Percentiles rank a stretch among this genome's conserved stretches.
Evolutionary conservation across 2,113 vertebrate genomes (phyloP).

Genomic region (Egretta garzetta): DNA sequence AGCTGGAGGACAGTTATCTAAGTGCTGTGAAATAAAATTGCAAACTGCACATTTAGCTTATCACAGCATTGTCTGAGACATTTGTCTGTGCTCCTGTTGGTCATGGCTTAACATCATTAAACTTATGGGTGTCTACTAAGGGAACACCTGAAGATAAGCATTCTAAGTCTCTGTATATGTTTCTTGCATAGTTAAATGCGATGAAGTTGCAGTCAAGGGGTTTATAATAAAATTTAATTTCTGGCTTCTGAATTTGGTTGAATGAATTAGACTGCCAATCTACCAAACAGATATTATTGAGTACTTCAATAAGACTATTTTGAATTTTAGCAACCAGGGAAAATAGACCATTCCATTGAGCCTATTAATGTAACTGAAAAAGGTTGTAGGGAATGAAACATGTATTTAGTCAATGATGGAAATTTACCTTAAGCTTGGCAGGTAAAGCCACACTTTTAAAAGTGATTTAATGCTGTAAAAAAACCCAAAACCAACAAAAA

Average conservation of each 20-base stretch:
- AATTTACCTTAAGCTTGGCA: conserved; percentile 69
- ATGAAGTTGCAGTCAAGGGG: not conserved
- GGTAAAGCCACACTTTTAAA: conserved; percentile 57
- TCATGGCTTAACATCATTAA: not conserved
- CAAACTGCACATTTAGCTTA: not conserved
- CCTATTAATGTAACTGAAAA: conserved; percentile 62
- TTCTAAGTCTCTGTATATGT: not conserved
- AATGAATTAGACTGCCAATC: conserved; percentile 58
- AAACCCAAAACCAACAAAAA: not conserved
- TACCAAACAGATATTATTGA: conserved; percentile 37
- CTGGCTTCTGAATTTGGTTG: conserved; percentile 55
- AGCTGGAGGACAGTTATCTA: not conserved
- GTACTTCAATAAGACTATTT: conserved; percentile 59
- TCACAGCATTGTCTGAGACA: not conserved
- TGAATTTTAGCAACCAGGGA: conserved; percentile 64
- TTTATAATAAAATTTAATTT: not conserved
- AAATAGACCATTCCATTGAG: conserved; percentile 60
- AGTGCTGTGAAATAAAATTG: not conserved
- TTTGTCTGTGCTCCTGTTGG: not conserved
- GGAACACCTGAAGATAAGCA: not conserved
- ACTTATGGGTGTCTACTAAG: not conserved
- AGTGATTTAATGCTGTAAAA: conserved; percentile 57
- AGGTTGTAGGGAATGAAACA: conserved; percentile 55
- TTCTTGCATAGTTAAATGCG: not conserved
- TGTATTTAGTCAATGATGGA: conserved; percentile 69